Conservation (phyloP, 2,888 invertebrate species). For the Leptogaster cylindrica region DNA sequence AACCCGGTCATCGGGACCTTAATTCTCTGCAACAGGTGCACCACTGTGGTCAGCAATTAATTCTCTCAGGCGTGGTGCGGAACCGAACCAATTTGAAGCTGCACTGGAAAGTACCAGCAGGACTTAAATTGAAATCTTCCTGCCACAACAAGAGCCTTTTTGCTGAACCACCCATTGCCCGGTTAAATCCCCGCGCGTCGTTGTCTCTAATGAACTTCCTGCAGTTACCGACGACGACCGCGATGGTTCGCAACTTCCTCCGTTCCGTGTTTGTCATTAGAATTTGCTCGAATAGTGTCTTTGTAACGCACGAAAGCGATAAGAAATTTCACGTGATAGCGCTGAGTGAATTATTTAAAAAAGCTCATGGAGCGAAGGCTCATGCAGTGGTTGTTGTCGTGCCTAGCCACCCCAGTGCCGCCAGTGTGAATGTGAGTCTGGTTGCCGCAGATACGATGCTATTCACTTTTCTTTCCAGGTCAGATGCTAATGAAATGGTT, state of each 20-base stretch:
- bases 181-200: too few relatives aligned
- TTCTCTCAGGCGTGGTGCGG: background rate
- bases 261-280: constrained; percentile 10
- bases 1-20: too few relatives aligned
- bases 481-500: constrained; percentile 93
- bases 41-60: background rate
- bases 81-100: constrained; percentile 38
- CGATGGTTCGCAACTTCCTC: constrained; percentile 9
- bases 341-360: constrained; percentile 14
- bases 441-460: constrained; percentile 11
- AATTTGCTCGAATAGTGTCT: background rate
- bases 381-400: background rate
- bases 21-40: constrained; percentile 10
- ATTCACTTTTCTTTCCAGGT: constrained; percentile 65
- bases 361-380: background rate
- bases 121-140: constrained; percentile 48
- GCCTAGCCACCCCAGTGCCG: background rate
- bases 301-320: constrained; percentile 24
- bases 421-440: constrained; percentile 2
- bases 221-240: too few relatives aligned
- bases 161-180: too few relatives aligned
- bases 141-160: too few relatives aligned
- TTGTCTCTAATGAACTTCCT: constrained; percentile 21
- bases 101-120: constrained; percentile 42
- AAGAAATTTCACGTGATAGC: constrained; percentile 34